Conservation (phyloP, 2,113 vertebrate genomes). For the Hiodon tergisus region DNA sequence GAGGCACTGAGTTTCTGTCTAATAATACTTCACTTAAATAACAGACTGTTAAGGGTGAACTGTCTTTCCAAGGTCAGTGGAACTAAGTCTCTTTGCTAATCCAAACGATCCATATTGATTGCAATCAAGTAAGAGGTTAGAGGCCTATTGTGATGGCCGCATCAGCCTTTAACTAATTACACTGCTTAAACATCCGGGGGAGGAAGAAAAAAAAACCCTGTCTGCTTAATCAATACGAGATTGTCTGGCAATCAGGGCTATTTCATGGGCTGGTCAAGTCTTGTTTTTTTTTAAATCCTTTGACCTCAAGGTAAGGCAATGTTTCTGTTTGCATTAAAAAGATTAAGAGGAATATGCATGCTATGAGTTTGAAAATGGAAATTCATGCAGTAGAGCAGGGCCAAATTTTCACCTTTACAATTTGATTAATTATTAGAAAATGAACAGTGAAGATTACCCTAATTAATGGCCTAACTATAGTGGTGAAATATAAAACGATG, state of each 20-base stretch:
- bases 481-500: too few species aligned
- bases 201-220: not conserved
- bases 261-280: conserved; percentile 21
- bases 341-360: not conserved
- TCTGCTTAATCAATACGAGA: conserved; percentile 30
- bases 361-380: not conserved
- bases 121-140: conserved; percentile 30
- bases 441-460: too few species aligned
- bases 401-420: too few species aligned
- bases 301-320: not conserved
- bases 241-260: conserved; percentile 27
- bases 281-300: conserved; percentile 5
- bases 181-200: conserved; percentile 1
- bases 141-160: conserved; percentile 17
- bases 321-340: not conserved
- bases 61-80: conserved; percentile 19
- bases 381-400: too few species aligned
- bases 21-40: conserved; percentile 13
- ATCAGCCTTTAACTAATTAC: conserved; percentile 28
- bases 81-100: conserved; percentile 27
- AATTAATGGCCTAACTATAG: too few species aligned
- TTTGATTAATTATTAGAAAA: too few species aligned
- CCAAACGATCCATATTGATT: conserved; percentile 31
- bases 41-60: conserved; percentile 18
- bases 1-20: conserved; percentile 4